Base-by-base conservation (phyloP, 2,888 invertebrate genomes). In the Drosophila birchii region DNA sequence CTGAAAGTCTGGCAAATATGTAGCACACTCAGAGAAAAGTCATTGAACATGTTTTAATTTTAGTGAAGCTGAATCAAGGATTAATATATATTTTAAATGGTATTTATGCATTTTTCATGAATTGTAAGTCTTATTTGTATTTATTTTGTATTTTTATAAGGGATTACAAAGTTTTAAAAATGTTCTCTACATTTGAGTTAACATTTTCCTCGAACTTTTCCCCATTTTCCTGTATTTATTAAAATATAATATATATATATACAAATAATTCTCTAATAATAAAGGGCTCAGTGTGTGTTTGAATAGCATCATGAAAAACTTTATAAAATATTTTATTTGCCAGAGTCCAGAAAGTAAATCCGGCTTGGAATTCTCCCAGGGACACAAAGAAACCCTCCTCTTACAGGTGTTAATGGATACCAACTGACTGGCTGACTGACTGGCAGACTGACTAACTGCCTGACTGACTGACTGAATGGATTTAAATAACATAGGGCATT, bases 401-500 rank as follows among this genome's bases (percentile, higher is more conserved):
- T 45, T 16, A 26, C 45, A 53, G 51, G 34, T 36, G 34, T 23
- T 20, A 36, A 53, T 51, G 34, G 32, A 36, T 23, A 32, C 16
- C 20, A 58, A 18, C 23, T 59, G 32, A 4, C 34, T 12, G 36
- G 23, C 8, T 34, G 32, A 20, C 23, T 44, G 23, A 1, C 12
- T 14, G 41, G 14, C 41, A 41, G 29, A 11, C 34, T 53, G 36
- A 14, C 9, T 49, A 14, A 20, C 2, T 49, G 49, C 18, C 12
- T 47, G 47, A 11, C 7, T 49, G 14, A 20, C 51, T 34, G 20
- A 20, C 5, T 5, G 51, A 20, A 14, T 53, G 16, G 34, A 20
- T 41, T 43, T 32, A n/a, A 41, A 60, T 78, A 61, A 23, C 45
- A 45, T 45, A 45, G 29, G 51, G 45, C 55, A 59, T 79, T 61